These are phyloP conservation scores for Salmo trutta DNA, from an alignment of 2,797 vertebrate genomes.

Conservation along the genomic window DNA sequence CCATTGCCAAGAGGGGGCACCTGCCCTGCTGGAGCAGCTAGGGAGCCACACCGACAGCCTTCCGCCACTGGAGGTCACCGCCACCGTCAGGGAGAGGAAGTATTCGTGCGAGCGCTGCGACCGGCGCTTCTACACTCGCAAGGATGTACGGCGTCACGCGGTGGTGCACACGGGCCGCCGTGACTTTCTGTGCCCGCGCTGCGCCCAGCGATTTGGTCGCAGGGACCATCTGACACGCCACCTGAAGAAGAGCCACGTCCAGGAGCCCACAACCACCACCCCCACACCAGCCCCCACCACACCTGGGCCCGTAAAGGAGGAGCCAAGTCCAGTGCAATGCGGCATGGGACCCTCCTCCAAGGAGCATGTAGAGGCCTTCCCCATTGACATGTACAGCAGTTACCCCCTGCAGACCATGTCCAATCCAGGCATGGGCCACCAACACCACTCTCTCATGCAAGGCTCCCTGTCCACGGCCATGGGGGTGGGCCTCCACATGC, in stretches of 20 bases:
- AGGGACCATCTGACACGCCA: constrained; percentile 95
- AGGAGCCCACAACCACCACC: constrained; percentile 77
- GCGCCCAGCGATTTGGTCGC: constrained; percentile 92
- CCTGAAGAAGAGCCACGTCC: constrained; percentile 96
- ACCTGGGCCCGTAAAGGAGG: constrained; percentile 83
- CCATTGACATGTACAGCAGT: constrained; percentile 88
- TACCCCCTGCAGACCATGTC: constrained; percentile 86
- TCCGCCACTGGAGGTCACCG: constrained; percentile 66
- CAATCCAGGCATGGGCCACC: constrained; percentile 81
- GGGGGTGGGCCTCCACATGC: constrained; percentile 87
- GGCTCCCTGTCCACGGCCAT: constrained; percentile 81
- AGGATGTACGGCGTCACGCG: constrained; percentile 91
- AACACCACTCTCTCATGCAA: constrained; percentile 82
- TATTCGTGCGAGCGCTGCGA: constrained; percentile 95
- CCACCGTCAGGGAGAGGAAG: constrained; percentile 85
- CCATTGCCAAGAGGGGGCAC: constrained; percentile 86
- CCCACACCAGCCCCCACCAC: constrained; percentile 64
- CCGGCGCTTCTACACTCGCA: constrained; percentile 94
- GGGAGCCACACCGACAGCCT: constrained; percentile 86
- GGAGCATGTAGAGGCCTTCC: constrained; percentile 80
- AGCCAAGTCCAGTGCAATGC: constrained; percentile 81
- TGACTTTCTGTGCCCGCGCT: constrained; percentile 95
- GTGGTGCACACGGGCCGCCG: constrained; percentile 95
- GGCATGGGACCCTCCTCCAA: constrained; percentile 73
- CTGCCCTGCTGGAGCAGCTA: constrained; percentile 89